Base-by-base conservation (phyloP, 2,888 invertebrate species). In the Salpingus planirostris region DNA sequence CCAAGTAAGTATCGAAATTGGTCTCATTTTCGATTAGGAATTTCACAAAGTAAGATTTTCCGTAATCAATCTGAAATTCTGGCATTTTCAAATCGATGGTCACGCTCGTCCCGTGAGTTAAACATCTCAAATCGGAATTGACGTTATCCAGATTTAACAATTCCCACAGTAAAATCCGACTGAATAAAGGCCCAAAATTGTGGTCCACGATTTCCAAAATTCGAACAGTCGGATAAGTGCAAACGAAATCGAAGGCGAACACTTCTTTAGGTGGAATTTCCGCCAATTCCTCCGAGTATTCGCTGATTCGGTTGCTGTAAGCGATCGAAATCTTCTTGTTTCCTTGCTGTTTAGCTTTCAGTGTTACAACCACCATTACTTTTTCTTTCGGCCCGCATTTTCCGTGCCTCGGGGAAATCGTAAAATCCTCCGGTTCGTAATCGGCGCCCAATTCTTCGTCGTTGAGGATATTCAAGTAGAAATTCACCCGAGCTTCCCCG, bases 101-200 rank as follows among this genome's bases (percentile, higher is more conserved):
- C 30, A 42, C 43, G 3, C 39, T 49, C 37, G 54, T 44, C 10
- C 49, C 49, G 2, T 50, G 43, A 29, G 46, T 34, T 10, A 57
- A 40, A 27, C 44, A 37, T 21, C 29, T 38, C 24, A 65, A 38
- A 21, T 44, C 36, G 15, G 47, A 29, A 40, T 64, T 64, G 15
- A 65, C 35, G 69, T 44, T 45, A 29, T 64, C 55, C 8, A 69
- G 58, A 32, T 57, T 42, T 23, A 69, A 49, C 11, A 58, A 43
- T 11, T 57, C 46, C 67, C 68, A 67, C 10, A 70, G 49, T 11
- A 52, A 46, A 3, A 46, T 27, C 50, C 68, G 68, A 31, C 58
- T 60, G 27, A 52, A 58, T 23, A 54, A 44, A 31, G 36, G 40
- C 8, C 59, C 59, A 37, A 57, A 60, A 43, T 54, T 56, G 38